Percentiles rank a stretch among this genome's conserved stretches.
These are phyloP conservation scores for Heliothis subflexa DNA, from an alignment of 1,140 invertebrate species.

Conservation along the genomic window DNA sequence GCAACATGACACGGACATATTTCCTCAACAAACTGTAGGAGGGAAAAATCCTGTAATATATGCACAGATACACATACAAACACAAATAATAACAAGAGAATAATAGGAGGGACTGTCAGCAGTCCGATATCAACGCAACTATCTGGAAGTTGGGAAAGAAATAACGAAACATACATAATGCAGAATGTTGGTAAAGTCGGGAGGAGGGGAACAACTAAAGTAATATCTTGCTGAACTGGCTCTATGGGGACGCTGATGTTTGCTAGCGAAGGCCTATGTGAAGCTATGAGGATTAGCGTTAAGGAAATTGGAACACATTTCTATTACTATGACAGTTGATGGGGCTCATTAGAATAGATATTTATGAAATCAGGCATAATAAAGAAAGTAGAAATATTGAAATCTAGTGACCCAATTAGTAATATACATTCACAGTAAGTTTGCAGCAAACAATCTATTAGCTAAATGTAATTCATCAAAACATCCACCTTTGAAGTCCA, in stretches of 20 bases:
- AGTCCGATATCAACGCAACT: neutral
- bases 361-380: neutral
- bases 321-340: neutral
- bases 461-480: too few species aligned
- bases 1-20: neutral
- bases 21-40: neutral
- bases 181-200: conserved; percentile 9
- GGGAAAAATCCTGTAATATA: neutral
- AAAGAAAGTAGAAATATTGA: too few species aligned
- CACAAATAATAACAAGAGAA: conserved; percentile 9
- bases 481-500: neutral
- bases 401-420: too few species aligned
- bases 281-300: neutral
- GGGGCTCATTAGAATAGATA: neutral
- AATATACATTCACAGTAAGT: too few species aligned
- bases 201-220: conserved; percentile 8
- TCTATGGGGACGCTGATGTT: neutral
- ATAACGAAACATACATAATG: conserved; percentile 24
- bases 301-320: conserved; percentile 30
- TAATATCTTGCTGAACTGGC: conserved; percentile 20
- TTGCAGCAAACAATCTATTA: too few species aligned
- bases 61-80: neutral
- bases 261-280: neutral
- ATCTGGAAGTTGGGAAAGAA: conserved; percentile 7
- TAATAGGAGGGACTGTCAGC: neutral